Percentiles rank a stretch among this genome's conserved stretches.
Evolutionary conservation across 2,797 vertebrate species (phyloP).

Genomic region (Chelon auratus): DNA sequence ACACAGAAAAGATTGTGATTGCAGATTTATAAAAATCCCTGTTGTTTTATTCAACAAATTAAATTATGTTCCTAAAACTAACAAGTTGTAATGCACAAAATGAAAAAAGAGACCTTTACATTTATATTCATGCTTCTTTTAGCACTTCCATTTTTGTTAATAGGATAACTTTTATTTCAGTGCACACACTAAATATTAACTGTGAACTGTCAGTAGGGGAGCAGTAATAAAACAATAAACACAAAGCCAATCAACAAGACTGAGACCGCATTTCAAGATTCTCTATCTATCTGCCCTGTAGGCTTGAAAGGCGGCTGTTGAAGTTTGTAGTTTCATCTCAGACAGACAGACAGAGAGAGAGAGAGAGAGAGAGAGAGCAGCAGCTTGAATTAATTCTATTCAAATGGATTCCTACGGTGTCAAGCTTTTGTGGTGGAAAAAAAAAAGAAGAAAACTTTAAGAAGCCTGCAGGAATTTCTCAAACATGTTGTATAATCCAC

Average conservation of each 20-base stretch:
- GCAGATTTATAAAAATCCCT: background rate
- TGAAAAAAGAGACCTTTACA: background rate
- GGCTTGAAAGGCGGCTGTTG: slow-evolving; percentile 48
- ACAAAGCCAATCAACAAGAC: background rate
- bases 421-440: slow-evolving; percentile 19
- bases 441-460: slow-evolving; percentile 1
- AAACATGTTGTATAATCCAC: slow-evolving; percentile 30
- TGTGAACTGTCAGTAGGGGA: background rate
- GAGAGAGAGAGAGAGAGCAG: background rate
- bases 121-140: background rate
- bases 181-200: background rate
- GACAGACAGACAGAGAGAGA: no score
- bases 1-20: background rate
- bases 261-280: background rate
- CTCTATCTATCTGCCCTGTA: background rate
- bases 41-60: background rate
- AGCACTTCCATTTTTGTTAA: background rate
- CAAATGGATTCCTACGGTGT: slow-evolving; percentile 43
- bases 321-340: slow-evolving; percentile 39
- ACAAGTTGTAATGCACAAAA: background rate
- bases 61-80: background rate
- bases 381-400: slow-evolving; percentile 59
- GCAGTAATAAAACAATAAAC: background rate
- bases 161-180: background rate
- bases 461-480: slow-evolving; percentile 47